phyloP scores from a whole-genome alignment of 2,113 vertebrate species.

The cattle (Bos taurus) region ARS-UCD2.0 NC_037357.1:20522001-20522500 shows the following conservation, averaged over 20 bases:
- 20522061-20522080: not conserved
- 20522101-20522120: not conserved
- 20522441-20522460: not conserved
- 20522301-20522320: not conserved
- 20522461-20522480: not conserved
- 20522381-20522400: not conserved
- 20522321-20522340: not conserved
- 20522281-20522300: not conserved
- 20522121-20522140: not conserved
- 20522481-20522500: not conserved
- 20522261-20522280: not conserved
- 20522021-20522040: no score
- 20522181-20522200: not conserved
- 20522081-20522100: not conserved
- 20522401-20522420: not conserved
- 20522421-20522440: not conserved
- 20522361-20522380: not conserved
- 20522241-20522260: not conserved
- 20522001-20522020: not conserved
- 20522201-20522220: not conserved
- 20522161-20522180: not conserved
- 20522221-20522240: not conserved
- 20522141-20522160: not conserved
- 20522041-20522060: not conserved
- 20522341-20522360: not conserved